Evolutionary conservation across 2,113 vertebrate genomes (phyloP), one percentile per base, ranked within the genome.

Genomic region (Maccullochella peelii): DNA sequence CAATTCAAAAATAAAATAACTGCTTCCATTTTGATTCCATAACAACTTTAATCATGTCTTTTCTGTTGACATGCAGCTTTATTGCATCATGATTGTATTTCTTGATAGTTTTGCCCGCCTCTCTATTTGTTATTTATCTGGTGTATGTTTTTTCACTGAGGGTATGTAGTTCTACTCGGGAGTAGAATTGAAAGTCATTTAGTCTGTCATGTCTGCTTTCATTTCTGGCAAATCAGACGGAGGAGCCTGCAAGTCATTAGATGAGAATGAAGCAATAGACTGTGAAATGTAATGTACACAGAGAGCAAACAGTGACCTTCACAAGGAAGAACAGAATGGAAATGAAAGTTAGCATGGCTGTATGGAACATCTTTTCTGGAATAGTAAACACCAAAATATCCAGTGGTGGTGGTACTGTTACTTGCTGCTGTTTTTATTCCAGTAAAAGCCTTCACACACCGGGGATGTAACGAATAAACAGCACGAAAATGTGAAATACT

Each of bases 281-380:
- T 94, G 92, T 93, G 93, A 93, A 95, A 94, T 91, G 91, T 92
- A 89, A 94, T 84, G 80, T 91, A 91, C 83, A 93, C 88, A 88
- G 87, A 91, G 79, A 79, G 59, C 80, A 89, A 93, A 91, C 91
- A 82, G 62, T 90, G 91, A 91, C 92, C 93, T 90, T 91, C 86
- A 61, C 67, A 33, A 14, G 54, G 69, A 89, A 86, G 33, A 91
- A 86, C n/a, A 75, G 65, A 86, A 86, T 73, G 44, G 81, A 80
- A 91, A 87, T 79, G 50, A 86, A 90, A 73, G 76, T 83, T 81
- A 78, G 69, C n/a, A 8, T 36, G 67, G 59, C 84, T 77, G 68
- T 70, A 78, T 73, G 62, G 68, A 79, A 68, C 47, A 83, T 86
- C 49, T 77, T 83, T 70, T 74, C 69, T 67, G 69, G 40, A 78